Evolutionary conservation across 2,113 vertebrate species (phyloP), one percentile per base, ranked within the genome.

Genomic region (Deroptyus accipitrinus): DNA sequence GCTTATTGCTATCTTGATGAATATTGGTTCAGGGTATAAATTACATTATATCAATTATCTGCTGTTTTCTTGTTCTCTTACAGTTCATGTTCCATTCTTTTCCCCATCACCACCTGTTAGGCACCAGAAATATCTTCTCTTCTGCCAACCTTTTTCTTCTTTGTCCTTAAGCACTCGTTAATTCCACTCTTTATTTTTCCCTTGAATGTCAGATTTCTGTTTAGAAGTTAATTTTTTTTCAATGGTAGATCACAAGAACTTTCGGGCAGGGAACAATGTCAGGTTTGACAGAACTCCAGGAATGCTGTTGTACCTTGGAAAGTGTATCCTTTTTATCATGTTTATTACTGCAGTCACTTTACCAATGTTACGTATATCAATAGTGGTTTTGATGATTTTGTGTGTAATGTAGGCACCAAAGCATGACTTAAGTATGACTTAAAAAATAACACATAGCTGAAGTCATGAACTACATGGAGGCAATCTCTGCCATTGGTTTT

Each of bases 341-440:
- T 8, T 22, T 33, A 55, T 10, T 68, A n/a, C 44, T 91, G 13
- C 24, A 59, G 5, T 46, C 1, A 13, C 67, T 81, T 88, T 83
- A 30, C 1, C 11, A 6, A 22, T 9, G 75, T 39, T 4, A 2
- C 66, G 5, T 61, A 86, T 55, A 44, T 62, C 5, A 33, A 0
- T 25, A 41, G 17, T 23, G 10, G 0, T 20, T 90, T 55, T 82
- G 22, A 11, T 0, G 0, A 10, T 82, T 79, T 55, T 83, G 5
- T 64, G 8, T 69, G 16, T 62, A 35, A 14, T 31, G 2, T 17
- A 24, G 16, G 7, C 22, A 6, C 9, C 25, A 64, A 33, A 55
- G 33, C n/a, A 92, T 5, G 19, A 13, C 13, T 5, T 3, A 12
- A 11, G 0, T 59, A 5, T 70, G 69, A 33, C 25, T 49, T 44